Conservation (phyloP, 2,888 invertebrate genomes). For the Strigamia maritima region DNA sequence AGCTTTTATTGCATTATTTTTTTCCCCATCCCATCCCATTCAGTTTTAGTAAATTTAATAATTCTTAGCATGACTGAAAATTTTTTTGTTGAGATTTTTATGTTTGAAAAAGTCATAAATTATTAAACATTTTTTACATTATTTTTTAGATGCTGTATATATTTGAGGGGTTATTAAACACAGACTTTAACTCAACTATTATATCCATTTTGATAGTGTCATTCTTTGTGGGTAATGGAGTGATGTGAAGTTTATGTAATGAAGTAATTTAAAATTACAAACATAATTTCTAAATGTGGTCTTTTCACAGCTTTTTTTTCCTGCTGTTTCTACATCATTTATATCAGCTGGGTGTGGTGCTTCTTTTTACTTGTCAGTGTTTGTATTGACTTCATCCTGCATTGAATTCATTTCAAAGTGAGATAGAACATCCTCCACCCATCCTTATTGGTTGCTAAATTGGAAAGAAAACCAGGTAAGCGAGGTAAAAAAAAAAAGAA, state of each 20-base stretch:
- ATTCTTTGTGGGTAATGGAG: constrained; percentile 4
- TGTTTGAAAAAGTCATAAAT: too few species aligned
- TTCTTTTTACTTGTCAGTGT: not conserved
- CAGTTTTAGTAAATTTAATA: too few species aligned
- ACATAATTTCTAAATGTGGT: not conserved
- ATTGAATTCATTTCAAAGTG: not conserved
- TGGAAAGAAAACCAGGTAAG: not conserved
- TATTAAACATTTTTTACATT: not conserved
- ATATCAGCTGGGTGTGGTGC: not conserved
- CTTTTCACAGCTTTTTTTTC: not conserved
- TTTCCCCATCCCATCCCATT: too few species aligned
- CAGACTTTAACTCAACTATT: not conserved
- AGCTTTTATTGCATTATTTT: too few species aligned
- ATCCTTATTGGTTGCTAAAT: not conserved
- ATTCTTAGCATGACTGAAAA: too few species aligned
- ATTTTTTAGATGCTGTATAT: not conserved
- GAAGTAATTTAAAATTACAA: not conserved
- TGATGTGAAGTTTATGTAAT: constrained; percentile 4
- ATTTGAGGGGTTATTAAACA: not conserved
- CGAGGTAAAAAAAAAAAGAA: not conserved
- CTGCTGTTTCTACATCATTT: not conserved
- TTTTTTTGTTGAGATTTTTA: too few species aligned
- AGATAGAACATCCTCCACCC: not conserved
- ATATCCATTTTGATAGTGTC: not conserved
- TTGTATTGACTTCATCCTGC: not conserved